A percentile compares a stretch with the other conserved stretches of the same genome.
Conservation (phyloP, 2,888 invertebrate species). For the Drosophila robusta region DNA sequence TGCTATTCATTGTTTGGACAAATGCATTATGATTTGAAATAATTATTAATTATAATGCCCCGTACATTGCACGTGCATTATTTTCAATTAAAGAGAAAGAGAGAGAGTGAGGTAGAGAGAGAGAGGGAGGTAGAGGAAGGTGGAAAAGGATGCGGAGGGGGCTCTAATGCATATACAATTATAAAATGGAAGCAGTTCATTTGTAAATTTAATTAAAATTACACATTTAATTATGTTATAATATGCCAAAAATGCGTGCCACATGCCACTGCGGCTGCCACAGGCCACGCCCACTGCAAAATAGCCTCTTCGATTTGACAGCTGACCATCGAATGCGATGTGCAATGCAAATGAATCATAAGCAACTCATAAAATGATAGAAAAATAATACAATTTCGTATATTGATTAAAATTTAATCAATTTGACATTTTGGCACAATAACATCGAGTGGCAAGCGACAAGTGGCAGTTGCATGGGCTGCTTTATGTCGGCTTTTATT, state of each 20-base stretch:
- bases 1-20: conserved; percentile 28
- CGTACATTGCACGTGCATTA: conserved; percentile 36
- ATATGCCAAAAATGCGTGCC: conserved; percentile 31
- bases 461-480: conserved; percentile 19
- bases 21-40: conserved; percentile 59
- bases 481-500: conserved; percentile 23
- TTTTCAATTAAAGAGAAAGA: conserved; percentile 59
- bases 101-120: background rate
- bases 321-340: conserved; percentile 23
- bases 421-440: conserved; percentile 36
- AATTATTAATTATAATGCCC: conserved; percentile 65
- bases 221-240: conserved; percentile 65
- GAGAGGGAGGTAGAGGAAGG: no score
- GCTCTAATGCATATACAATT: conserved; percentile 9
- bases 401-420: conserved; percentile 54
- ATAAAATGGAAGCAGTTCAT: conserved; percentile 9
- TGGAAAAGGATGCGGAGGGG: no score
- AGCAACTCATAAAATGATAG: conserved; percentile 17
- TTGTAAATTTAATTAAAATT: conserved; percentile 72
- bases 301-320: conserved; percentile 1
- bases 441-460: conserved; percentile 8
- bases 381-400: conserved; percentile 23
- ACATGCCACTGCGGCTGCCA: conserved; percentile 1
- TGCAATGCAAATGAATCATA: conserved; percentile 31
- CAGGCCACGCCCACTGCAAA: conserved; percentile 6